Base-by-base conservation (phyloP, 2,797 vertebrate genomes). In the Gypaetus barbatus region DNA sequence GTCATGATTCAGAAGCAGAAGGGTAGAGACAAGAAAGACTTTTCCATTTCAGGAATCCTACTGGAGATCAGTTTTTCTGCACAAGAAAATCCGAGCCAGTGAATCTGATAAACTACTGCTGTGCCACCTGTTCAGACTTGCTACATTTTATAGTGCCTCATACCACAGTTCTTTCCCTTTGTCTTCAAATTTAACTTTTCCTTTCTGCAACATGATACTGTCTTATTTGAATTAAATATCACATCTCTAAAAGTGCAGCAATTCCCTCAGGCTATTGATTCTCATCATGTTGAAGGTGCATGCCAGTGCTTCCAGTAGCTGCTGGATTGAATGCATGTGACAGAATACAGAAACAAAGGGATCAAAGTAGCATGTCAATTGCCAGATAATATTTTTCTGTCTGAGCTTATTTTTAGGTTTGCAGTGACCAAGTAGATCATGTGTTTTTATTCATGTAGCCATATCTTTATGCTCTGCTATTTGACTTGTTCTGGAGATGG, bases 401-500 rank as follows among this genome's bases (percentile, higher is more conserved):
- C 94, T 97, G 86, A 54, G 96, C 94, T 94, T 95, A 96, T 95
- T 97, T 97, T 95, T 95, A 91, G 94, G 49, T 95, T 92, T 82
- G 64, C 76, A 70, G 79, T 84, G 97, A 97, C 97, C 87, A 39
- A 79, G 18, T 89, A 30, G 87, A 91, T 98, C 97, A 98, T 98
- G 91, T 98, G 98, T 93, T 98, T 98, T 97, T 96, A 94, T 97
- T 98, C 98, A 97, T 93, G 88, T 87, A 93, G 83, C 96, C 92
- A 17, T 97, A 97, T 97, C 96, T 97, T 97, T 97, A 58, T 84
- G 90, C 94, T 91, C 90, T 95, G 87, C 91, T 57, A 52, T 95
- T 97, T 95, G 97, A 97, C 97, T 97, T 95, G 93, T 96, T 97
- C 94, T 98, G 96, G 96, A 97, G 96, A 97, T 88, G 94, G 97